Evolutionary conservation across 2,797 vertebrate species (phyloP).

Genomic region (Rhadinocentrus ornatus): DNA sequence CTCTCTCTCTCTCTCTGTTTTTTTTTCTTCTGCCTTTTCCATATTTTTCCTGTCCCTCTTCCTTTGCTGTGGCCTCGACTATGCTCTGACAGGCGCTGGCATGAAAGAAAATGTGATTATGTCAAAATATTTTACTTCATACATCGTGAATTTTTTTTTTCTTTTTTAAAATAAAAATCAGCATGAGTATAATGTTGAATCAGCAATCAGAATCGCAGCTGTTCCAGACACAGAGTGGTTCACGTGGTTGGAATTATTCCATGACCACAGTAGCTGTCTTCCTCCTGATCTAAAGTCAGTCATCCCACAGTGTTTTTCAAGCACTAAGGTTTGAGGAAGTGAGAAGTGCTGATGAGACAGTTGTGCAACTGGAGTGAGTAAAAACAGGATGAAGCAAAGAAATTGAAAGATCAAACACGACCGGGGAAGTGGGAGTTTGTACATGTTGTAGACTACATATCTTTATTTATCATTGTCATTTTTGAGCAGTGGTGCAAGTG

Average conservation of each 20-base stretch:
- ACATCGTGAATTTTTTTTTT: conserved; percentile 35
- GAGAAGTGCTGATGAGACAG: conserved; percentile 81
- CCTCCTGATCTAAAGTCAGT: conserved; percentile 72
- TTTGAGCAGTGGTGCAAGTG: neutral
- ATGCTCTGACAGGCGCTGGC: conserved; percentile 40
- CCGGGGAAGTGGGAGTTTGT: conserved; percentile 70
- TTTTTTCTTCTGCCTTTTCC: conserved; percentile 70
- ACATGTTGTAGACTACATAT: neutral
- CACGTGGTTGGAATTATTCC: conserved; percentile 70
- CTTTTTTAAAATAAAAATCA: conserved; percentile 14
- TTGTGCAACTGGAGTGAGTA: conserved; percentile 71
- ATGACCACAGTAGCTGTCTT: conserved; percentile 62
- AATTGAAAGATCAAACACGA: conserved; percentile 64
- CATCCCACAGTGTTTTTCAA: conserved; percentile 55
- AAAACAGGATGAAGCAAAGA: conserved; percentile 81
- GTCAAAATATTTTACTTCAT: conserved; percentile 68
- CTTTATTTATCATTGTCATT: neutral
- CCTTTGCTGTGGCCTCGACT: conserved; percentile 26
- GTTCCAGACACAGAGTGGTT: conserved; percentile 56
- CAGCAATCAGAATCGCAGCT: conserved; percentile 70
- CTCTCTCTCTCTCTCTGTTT: conserved; percentile 48
- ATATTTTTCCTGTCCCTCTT: conserved; percentile 59
- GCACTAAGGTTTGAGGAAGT: conserved; percentile 79
- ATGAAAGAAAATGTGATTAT: conserved; percentile 71
- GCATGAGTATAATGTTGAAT: conserved; percentile 60